Percentiles rank a stretch among this genome's conserved stretches.
phyloP scores from a whole-genome alignment of 1,140 invertebrate species.

The Rhagoletis zephyria region DNA sequence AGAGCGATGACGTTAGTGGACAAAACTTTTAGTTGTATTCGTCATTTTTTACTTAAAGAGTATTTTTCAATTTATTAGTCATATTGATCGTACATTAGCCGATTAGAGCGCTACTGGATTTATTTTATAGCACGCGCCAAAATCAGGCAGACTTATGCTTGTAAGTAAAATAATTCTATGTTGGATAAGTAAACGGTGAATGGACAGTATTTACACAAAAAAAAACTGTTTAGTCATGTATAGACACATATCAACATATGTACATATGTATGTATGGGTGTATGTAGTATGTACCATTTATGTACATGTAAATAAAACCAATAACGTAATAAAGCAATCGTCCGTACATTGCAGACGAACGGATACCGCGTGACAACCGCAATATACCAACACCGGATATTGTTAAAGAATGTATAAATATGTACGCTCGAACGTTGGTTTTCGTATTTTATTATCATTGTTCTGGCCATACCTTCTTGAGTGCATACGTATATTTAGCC shows the following conservation, averaged over 20 bases:
- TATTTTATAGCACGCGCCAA: slow-evolving; percentile 20
- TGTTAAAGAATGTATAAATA: not conserved
- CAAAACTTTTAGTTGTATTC: not conserved
- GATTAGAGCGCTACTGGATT: slow-evolving; percentile 16
- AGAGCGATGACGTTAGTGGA: not conserved
- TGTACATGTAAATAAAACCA: not conserved
- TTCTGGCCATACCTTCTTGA: not conserved
- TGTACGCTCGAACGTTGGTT: slow-evolving; percentile 1
- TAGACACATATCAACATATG: not conserved
- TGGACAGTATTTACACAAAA: not conserved
- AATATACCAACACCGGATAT: slow-evolving; percentile 30
- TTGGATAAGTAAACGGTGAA: not conserved
- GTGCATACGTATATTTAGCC: not conserved
- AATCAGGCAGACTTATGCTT: not conserved
- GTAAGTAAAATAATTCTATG: not conserved
- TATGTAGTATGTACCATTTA: not conserved
- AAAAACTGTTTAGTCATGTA: not conserved
- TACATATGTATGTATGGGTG: not conserved
- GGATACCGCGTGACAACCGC: slow-evolving; percentile 22
- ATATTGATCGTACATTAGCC: slow-evolving; percentile 6
- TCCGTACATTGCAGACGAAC: not conserved
- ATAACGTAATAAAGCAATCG: slow-evolving; percentile 1
- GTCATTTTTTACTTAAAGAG: not conserved
- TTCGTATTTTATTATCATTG: not conserved
- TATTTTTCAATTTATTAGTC: not conserved